Evolutionary conservation across 2,888 invertebrate species (phyloP).

Genomic region (Leptinotarsa haldemani): DNA sequence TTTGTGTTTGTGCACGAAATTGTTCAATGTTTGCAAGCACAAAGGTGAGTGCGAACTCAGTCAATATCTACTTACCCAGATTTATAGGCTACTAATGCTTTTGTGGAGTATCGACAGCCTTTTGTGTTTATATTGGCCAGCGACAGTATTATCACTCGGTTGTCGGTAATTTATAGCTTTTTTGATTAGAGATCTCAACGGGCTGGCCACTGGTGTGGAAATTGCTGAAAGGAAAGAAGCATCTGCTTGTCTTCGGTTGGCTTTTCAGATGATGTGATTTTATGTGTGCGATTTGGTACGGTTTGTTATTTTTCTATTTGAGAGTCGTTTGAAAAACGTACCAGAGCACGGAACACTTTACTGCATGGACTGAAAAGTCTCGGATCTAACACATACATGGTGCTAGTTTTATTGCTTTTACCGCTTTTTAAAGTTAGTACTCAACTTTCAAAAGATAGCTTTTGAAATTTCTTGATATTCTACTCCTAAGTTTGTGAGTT

Average conservation of each 20-base stretch:
- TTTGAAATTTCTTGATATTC: too few species aligned
- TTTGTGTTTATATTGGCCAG: conserved; percentile 65
- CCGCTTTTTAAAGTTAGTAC: too few species aligned
- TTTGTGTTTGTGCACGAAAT: conserved; percentile 61
- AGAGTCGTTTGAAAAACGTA: conserved; percentile 11
- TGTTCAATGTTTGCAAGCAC: conserved; percentile 60
- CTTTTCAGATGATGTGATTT: conserved; percentile 43
- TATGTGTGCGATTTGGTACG: conserved; percentile 44
- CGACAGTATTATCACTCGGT: conserved; percentile 62
- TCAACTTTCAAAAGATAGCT: too few species aligned
- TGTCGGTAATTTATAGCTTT: conserved; percentile 57
- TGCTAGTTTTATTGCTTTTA: too few species aligned
- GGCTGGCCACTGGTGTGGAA: conserved; percentile 59
- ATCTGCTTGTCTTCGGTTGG: conserved; percentile 58
- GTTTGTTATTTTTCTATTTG: conserved; percentile 47
- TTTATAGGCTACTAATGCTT: conserved; percentile 65
- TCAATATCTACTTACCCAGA: conserved; percentile 58
- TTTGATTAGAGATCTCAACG: conserved; percentile 62
- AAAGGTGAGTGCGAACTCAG: conserved; percentile 59
- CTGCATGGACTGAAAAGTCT: too few species aligned
- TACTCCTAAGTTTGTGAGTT: too few species aligned
- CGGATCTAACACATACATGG: too few species aligned
- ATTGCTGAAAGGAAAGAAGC: conserved; percentile 58
- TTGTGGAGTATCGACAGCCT: conserved; percentile 62
- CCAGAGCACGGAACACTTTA: neutral